Conservation (phyloP, 1,140 invertebrate species). For the Aphaenogaster rudis region DNA sequence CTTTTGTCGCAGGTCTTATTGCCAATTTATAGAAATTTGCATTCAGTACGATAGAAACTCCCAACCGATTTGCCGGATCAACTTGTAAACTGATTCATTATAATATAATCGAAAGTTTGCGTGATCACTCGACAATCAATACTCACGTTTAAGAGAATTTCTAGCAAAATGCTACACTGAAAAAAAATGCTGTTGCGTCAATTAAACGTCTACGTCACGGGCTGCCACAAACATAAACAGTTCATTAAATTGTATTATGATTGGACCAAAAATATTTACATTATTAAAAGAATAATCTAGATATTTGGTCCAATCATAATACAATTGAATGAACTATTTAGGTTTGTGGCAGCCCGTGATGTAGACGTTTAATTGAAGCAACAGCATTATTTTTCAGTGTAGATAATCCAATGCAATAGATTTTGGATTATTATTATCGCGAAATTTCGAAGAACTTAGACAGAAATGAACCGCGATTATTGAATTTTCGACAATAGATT, state of each 20-base stretch:
- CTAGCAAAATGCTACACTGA: no score
- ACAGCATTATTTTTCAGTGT: no score
- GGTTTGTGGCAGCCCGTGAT: no score
- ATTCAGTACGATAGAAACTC: neutral
- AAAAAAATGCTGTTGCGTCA: no score
- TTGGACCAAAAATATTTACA: no score
- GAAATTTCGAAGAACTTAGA: neutral
- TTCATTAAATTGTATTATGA: no score
- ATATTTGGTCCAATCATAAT: no score
- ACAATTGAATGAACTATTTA: no score
- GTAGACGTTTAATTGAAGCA: no score
- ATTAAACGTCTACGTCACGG: no score
- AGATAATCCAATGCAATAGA: neutral
- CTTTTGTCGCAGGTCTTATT: slow-evolving; percentile 3
- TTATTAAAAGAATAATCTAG: no score
- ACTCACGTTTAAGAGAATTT: neutral
- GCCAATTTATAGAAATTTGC: slow-evolving; percentile 1
- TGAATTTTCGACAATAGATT: slow-evolving; percentile 14
- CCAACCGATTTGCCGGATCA: neutral
- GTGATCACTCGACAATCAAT: neutral
- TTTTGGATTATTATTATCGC: neutral
- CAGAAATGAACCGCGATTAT: slow-evolving; percentile 20
- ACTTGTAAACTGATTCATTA: neutral
- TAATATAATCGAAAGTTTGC: neutral
- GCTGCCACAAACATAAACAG: no score